A percentile compares a stretch with the other conserved stretches of the same genome.
Conservation (phyloP, 2,113 vertebrate species). For the Sialia sialis region DNA sequence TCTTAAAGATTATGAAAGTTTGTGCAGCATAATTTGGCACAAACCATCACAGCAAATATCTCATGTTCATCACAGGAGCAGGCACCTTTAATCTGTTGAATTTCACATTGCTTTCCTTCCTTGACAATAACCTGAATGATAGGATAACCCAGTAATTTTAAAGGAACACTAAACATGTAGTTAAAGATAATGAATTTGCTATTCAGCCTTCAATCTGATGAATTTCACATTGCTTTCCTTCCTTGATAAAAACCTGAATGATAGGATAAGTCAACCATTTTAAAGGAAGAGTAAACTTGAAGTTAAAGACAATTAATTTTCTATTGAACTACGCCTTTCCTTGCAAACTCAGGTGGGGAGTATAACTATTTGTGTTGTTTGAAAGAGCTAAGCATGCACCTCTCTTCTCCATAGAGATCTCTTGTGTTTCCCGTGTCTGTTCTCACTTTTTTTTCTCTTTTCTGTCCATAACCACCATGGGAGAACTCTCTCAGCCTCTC, state of each 20-base stretch:
- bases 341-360: neutral
- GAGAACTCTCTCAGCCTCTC: neutral
- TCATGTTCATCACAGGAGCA: rapidly evolving
- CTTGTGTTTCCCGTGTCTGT: neutral
- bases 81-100: neutral
- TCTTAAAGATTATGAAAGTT: neutral
- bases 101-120: neutral
- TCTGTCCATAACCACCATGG: neutral
- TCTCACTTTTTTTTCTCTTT: neutral
- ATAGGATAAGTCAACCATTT: neutral
- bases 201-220: neutral
- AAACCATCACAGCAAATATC: neutral
- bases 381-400: neutral
- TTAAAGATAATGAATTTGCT: neutral
- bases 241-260: neutral
- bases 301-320: neutral
- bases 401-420: neutral
- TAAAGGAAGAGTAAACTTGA: neutral
- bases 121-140: neutral
- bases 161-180: neutral
- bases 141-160: neutral
- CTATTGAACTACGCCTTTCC: neutral
- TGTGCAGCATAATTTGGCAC: neutral
- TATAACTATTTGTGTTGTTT: neutral
- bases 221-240: neutral